Conservation (phyloP, 2,888 invertebrate species). For the Nebria salina region DNA sequence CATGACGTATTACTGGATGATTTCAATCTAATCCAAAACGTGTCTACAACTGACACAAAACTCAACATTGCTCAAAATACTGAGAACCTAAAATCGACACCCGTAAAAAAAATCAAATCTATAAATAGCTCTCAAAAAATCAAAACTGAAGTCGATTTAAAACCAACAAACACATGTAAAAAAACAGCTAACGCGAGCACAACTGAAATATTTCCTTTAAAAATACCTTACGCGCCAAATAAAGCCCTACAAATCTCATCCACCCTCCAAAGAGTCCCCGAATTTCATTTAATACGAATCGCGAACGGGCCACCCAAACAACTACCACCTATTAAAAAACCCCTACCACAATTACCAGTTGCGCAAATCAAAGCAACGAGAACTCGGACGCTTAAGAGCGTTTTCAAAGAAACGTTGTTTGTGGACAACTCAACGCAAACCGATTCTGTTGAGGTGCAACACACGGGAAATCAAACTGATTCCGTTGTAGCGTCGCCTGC, state of each 20-base stretch:
- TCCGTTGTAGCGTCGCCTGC: background rate
- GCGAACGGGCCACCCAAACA: background rate
- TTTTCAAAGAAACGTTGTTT: background rate
- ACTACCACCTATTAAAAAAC: background rate
- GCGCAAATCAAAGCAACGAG: background rate
- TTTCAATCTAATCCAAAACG: too few relatives aligned
- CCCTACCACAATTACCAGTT: too few relatives aligned
- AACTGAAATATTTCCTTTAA: background rate
- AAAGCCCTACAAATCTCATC: background rate
- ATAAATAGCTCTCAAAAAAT: too few relatives aligned
- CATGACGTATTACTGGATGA: too few relatives aligned
- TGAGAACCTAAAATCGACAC: too few relatives aligned
- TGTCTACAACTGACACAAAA: too few relatives aligned
- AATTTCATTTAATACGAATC: background rate
- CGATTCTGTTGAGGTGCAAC: background rate
- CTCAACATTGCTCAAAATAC: too few relatives aligned
- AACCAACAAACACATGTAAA: background rate
- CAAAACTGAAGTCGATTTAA: too few relatives aligned
- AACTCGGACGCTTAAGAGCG: background rate
- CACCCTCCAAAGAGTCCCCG: background rate
- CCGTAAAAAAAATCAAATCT: too few relatives aligned
- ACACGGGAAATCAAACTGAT: conserved; percentile 8
- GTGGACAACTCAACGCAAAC: conserved; percentile 30
- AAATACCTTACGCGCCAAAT: background rate
- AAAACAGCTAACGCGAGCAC: background rate